Conservation (phyloP, 2,888 invertebrate species). For the Rhingia campestris region DNA sequence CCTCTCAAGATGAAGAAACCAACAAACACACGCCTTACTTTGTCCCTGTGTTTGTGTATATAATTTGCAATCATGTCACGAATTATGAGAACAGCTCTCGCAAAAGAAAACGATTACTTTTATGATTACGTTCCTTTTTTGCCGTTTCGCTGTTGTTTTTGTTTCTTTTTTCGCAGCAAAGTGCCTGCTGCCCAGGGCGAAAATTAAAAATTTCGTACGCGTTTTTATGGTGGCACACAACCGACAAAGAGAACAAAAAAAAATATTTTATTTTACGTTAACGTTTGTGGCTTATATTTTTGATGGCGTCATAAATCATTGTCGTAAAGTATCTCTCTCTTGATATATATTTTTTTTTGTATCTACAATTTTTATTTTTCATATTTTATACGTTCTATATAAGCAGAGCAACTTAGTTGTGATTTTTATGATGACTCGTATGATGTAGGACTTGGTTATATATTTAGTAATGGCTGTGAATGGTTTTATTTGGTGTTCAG, state of each 20-base stretch:
- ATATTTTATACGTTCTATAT: conserved; percentile 21
- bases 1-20: background rate
- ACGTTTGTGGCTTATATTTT: conserved; percentile 69
- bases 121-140: conserved; percentile 38
- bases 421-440: conserved; percentile 52
- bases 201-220: conserved; percentile 72
- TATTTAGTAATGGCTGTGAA: conserved; percentile 27
- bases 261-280: conserved; percentile 40
- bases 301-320: conserved; percentile 71
- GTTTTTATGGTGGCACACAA: conserved; percentile 56
- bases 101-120: conserved; percentile 64
- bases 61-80: conserved; percentile 72
- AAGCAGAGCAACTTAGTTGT: conserved; percentile 44
- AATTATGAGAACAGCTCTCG: conserved; percentile 68
- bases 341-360: conserved; percentile 9
- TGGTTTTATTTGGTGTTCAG: conserved; percentile 16
- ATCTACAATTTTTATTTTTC: conserved; percentile 19
- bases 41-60: background rate
- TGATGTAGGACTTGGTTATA: conserved; percentile 28
- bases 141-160: too few relatives aligned
- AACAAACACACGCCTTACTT: background rate
- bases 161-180: too few relatives aligned
- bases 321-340: conserved; percentile 62
- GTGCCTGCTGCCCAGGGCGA: conserved; percentile 27
- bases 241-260: conserved; percentile 12